Evolutionary conservation across 2,113 vertebrate genomes (phyloP), one percentile per base, ranked within the genome.

Genomic region (Phylloscopus trochiloides): DNA sequence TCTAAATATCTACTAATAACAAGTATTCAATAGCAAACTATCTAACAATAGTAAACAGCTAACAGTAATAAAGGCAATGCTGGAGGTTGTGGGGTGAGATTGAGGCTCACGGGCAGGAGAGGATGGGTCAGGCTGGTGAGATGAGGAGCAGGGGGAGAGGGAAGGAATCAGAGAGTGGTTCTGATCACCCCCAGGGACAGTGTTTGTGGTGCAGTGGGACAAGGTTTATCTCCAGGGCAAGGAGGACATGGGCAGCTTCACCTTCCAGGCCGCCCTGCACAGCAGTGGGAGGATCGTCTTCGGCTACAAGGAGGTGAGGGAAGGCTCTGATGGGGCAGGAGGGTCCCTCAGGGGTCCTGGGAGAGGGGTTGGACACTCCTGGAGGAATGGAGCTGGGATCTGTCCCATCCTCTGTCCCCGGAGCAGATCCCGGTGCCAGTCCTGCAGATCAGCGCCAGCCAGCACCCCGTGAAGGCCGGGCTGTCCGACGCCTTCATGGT

Each of bases 401-500:
- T 29, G 17, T 14, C 62, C 4, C 16, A 0, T 8, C 18, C 40
- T 51, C 47, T 75, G 14, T 93, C 40, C 94, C 62, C 2, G 9
- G 9, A 47, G n/a, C 93, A 99, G 99, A 97, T 99, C 71, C 99
- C 99, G 0, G 95, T 99, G 92, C 97, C 98, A 0, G 98, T 99
- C 26, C 97, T 94, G 74, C 97, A 97, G 85, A 99, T 99, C 73
- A 99, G 99, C 42, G 98, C 98, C 45, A 97, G 98, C 11, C 98
- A 99, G 94, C 99, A 99, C 94, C 99, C 99, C 0, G 99, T 99
- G 18, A 99, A 99, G 97, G 98, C 99, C 1, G 99, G 99, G 34
- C 98, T 99, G 66, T 99, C 99, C 1, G 99, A 99, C 1, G 99
- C 99, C 70, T 99, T 99, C 98, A 98, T 99, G 98, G 94, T 99